Evolutionary conservation across 2,888 invertebrate species (phyloP), one percentile per base, ranked within the genome.

Genomic region (Andrena chrysosceles): DNA sequence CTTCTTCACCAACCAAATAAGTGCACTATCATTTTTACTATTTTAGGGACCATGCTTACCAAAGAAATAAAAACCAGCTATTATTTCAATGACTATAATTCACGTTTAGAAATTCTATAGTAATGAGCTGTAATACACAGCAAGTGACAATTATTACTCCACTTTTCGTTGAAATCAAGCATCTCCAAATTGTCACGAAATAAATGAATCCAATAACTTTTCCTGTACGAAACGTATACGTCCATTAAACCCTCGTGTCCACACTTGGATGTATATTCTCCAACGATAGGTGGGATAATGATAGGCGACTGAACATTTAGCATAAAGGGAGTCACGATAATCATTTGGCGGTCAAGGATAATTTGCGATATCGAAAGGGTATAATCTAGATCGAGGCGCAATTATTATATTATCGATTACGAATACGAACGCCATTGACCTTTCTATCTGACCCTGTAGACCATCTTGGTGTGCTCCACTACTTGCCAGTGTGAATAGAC

Each of bases 321-420:
- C 23, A n/a, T 29, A 23, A 56, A n/a, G 52, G 2, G 10, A 62
- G 20, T 76, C 35, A 35, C 69, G 31, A 29, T 31, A 35, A 29
- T 70, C 48, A 20, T n/a, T 54, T 54, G 29, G 26, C 10, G 8
- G 16, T 13, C 26, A 7, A 33, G 35, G 35, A 66, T 74, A 75
- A 54, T 42, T 63, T 33, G 26, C 31, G 56, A 23, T 26, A 20
- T 54, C 31, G n/a, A 0, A 23, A 69, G 71, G 60, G 63, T 64
- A 74, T 56, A 80, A 74, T 80, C 29, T 69, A 56, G 54, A 87
- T 79, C 59, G 13, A 35, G 33, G 26, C 31, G 76, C 49, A 83
- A 79, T 81, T 75, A 71, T 83, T 60, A 68, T 52, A 52, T 67
- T 75, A 87, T 83, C 74, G 77, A 87, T 85, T 76, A 74, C 35